Percentiles rank a stretch among this genome's conserved stretches.
Evolutionary conservation across 2,888 invertebrate genomes (phyloP).

Genomic region (Artemia sp.): DNA sequence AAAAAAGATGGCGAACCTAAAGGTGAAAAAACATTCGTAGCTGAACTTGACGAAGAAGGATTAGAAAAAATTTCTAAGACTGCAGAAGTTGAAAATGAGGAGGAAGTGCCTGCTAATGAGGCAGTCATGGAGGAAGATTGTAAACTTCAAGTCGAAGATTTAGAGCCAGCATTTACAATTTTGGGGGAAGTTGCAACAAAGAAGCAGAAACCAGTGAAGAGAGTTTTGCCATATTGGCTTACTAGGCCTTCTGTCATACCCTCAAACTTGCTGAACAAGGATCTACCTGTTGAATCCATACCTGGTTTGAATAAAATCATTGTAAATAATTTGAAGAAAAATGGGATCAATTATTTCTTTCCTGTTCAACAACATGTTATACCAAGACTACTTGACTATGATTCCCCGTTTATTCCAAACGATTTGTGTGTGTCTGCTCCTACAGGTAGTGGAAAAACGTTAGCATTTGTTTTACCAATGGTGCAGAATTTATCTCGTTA

Average conservation of each 20-base stretch:
- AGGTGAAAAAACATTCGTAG: not conserved
- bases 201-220: slow-evolving; percentile 34
- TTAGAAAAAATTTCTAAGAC: slow-evolving; percentile 26
- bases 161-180: slow-evolving; percentile 41
- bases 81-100: slow-evolving; percentile 32
- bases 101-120: slow-evolving; percentile 28
- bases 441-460: slow-evolving; percentile 92
- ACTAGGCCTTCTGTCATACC: slow-evolving; percentile 58
- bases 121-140: not conserved
- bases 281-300: slow-evolving; percentile 40
- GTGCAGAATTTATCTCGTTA: slow-evolving; percentile 51
- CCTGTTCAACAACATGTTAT: slow-evolving; percentile 66
- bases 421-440: slow-evolving; percentile 94
- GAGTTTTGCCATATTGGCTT: slow-evolving; percentile 73
- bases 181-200: slow-evolving; percentile 45
- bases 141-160: not conserved
- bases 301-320: slow-evolving; percentile 46
- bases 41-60: not conserved
- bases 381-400: slow-evolving; percentile 51
- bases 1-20: not conserved
- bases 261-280: slow-evolving; percentile 45
- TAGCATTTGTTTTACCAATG: slow-evolving; percentile 81
- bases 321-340: slow-evolving; percentile 44
- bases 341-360: slow-evolving; percentile 58
- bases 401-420: slow-evolving; percentile 47